Conservation (phyloP, 2,113 vertebrate genomes). For the Callocephalon fimbriatum region DNA sequence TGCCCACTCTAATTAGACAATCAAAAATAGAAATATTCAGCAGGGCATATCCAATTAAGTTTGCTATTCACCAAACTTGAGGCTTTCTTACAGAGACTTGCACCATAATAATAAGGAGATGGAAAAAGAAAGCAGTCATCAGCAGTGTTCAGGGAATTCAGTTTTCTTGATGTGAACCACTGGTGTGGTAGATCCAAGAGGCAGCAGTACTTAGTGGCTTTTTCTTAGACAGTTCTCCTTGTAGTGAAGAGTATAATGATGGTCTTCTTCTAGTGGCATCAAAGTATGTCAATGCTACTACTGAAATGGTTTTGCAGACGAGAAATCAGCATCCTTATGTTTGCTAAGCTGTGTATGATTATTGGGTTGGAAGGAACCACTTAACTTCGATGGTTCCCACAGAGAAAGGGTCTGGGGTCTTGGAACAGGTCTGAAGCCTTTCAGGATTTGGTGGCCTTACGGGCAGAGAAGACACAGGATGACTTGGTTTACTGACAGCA, state of each 20-base stretch:
- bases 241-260: not conserved
- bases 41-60: not conserved
- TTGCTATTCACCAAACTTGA: not conserved
- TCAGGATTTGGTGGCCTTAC: not conserved
- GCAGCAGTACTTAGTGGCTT: not conserved
- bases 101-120: constrained; percentile 37
- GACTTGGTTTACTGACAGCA: not conserved
- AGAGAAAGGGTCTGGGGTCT: not conserved
- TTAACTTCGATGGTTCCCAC: not conserved
- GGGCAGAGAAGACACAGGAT: not conserved
- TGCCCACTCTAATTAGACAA: constrained; percentile 42
- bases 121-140: constrained; percentile 47
- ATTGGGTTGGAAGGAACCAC: not conserved
- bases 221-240: constrained; percentile 48
- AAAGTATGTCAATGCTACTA: not conserved
- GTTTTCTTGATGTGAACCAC: not conserved
- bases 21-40: constrained; percentile 58
- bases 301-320: not conserved
- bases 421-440: not conserved
- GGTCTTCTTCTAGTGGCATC: not conserved
- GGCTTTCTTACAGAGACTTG: not conserved
- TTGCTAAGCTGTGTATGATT: not conserved
- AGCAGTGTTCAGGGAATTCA: not conserved
- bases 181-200: not conserved
- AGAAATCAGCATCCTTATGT: not conserved